Evolutionary conservation across 2,888 invertebrate genomes (phyloP).

Genomic region (Malachius bipustulatus): DNA sequence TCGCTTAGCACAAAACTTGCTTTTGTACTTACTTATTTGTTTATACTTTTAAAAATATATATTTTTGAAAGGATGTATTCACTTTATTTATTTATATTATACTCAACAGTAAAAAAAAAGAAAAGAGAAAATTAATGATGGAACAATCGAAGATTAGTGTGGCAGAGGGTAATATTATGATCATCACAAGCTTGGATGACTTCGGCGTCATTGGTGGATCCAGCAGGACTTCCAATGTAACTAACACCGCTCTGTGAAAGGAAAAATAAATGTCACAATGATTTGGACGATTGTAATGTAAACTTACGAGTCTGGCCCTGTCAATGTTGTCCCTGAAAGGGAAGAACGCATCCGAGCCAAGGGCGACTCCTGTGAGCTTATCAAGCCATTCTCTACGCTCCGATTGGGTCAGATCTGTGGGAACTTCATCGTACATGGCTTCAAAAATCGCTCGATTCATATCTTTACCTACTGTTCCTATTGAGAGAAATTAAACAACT

Average conservation of each 20-base stretch:
- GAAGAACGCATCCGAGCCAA: slow-evolving; percentile 97
- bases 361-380: slow-evolving; percentile 62
- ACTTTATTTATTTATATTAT: no score
- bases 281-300: background rate
- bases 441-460: slow-evolving; percentile 67
- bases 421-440: slow-evolving; percentile 60
- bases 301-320: slow-evolving; percentile 68
- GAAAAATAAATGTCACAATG: slow-evolving; percentile 11
- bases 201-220: slow-evolving; percentile 84
- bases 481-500: no score
- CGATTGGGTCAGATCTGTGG: slow-evolving; percentile 53
- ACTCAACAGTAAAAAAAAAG: no score
- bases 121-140: no score
- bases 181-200: slow-evolving; percentile 88
- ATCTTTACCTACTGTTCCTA: slow-evolving; percentile 56
- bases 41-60: no score
- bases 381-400: slow-evolving; percentile 58
- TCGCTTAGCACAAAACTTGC: no score
- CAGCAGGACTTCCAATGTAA: slow-evolving; percentile 87
- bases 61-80: no score
- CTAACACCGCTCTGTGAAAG: slow-evolving; percentile 76
- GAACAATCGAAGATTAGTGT: slow-evolving; percentile 85
- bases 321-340: slow-evolving; percentile 97
- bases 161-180: slow-evolving; percentile 74
- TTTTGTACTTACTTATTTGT: no score